A percentile compares a stretch with the other conserved stretches of the same genome.
These are phyloP conservation scores for Lamprologus sp. DNA, from an alignment of 2,113 vertebrate species.

Conservation along the genomic window DNA sequence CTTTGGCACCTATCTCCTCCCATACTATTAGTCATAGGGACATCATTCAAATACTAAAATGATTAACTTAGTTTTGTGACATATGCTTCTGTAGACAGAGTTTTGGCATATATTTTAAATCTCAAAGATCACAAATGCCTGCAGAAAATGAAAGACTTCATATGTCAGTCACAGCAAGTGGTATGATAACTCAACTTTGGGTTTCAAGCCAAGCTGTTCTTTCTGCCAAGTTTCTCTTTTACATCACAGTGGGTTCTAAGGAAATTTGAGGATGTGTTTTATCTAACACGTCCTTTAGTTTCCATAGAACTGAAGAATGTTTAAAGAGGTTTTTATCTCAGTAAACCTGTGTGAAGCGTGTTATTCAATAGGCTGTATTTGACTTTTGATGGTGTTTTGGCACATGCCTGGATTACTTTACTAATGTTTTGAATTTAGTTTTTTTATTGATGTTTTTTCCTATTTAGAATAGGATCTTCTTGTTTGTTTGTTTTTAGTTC, in stretches of 20 bases:
- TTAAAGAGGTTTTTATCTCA: neutral
- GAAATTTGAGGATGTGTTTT: neutral
- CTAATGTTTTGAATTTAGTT: fast-evolving
- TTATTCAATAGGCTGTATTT: neutral
- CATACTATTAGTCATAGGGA: neutral
- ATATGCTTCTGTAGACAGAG: neutral
- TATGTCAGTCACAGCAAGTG: neutral
- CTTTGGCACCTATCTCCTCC: neutral
- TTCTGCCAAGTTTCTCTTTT: neutral
- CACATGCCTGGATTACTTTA: neutral
- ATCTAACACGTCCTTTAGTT: neutral
- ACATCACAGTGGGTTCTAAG: neutral
- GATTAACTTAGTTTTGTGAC: neutral
- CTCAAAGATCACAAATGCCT: neutral
- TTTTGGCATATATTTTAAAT: neutral
- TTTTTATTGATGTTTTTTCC: neutral
- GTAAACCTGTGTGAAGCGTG: neutral
- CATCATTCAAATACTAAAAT: neutral
- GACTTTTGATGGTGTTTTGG: neutral
- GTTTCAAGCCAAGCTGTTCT: neutral
- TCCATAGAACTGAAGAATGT: neutral
- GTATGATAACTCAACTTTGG: neutral
- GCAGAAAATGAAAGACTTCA: neutral
- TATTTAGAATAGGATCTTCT: neutral
- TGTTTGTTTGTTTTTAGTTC: neutral